These are phyloP conservation scores for Megalopta genalis DNA, from an alignment of 1,140 invertebrate species.

Conservation along the genomic window DNA sequence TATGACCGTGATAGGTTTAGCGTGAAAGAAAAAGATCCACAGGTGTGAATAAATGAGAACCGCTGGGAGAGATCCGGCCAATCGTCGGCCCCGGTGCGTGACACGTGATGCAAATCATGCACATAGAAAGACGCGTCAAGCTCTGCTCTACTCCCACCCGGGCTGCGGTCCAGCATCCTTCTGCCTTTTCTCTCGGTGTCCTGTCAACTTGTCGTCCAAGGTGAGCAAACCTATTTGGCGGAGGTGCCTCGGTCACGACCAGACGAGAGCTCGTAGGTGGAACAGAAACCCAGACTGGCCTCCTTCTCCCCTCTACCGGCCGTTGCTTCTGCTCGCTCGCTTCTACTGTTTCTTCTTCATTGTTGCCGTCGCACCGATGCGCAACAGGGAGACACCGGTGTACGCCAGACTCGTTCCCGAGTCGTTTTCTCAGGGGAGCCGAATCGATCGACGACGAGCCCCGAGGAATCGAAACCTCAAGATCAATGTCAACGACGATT, in stretches of 20 bases:
- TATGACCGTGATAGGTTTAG: no score
- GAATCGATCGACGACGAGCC: not conserved
- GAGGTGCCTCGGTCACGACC: slow-evolving; percentile 52
- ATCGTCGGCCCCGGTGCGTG: slow-evolving; percentile 44
- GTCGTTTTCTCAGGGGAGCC: not conserved
- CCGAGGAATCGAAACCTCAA: not conserved
- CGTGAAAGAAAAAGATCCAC: no score
- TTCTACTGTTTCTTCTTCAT: slow-evolving; percentile 45
- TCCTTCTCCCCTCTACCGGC: slow-evolving; percentile 19
- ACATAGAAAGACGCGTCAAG: slow-evolving; percentile 49
- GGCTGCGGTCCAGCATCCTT: slow-evolving; percentile 38
- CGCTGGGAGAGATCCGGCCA: slow-evolving; percentile 45
- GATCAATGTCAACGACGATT: not conserved
- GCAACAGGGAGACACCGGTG: not conserved
- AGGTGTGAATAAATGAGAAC: slow-evolving; percentile 39
- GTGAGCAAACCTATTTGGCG: slow-evolving; percentile 63
- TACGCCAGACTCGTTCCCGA: slow-evolving; percentile 25
- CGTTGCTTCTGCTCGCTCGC: not conserved
- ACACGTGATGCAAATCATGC: slow-evolving; percentile 63
- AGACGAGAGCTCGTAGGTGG: slow-evolving; percentile 52
- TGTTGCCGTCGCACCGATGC: slow-evolving; percentile 26
- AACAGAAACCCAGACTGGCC: slow-evolving; percentile 50
- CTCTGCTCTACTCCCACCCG: not conserved
- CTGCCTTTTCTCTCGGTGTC: slow-evolving; percentile 55
- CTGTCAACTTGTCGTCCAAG: slow-evolving; percentile 66